Conservation (phyloP, 2,113 vertebrate genomes). For the Campylomormyrus tamandua region DNA sequence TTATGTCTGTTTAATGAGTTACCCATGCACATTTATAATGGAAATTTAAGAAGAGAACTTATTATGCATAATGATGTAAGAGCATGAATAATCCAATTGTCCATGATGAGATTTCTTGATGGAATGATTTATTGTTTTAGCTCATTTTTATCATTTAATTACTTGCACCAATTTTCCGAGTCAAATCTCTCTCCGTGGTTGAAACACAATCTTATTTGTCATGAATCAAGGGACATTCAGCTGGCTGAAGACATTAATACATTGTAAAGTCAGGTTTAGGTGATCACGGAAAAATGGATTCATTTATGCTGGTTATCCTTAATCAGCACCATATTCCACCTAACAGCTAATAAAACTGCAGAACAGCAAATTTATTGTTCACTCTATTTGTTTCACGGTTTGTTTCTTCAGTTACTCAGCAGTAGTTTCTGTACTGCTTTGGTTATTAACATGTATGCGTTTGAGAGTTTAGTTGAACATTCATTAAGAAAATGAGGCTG, state of each 20-base stretch:
- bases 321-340: not conserved
- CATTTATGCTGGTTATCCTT: not conserved
- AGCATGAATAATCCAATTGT: conserved; percentile 56
- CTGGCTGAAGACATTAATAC: conserved; percentile 38
- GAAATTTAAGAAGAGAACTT: conserved; percentile 56
- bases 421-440: not conserved
- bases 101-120: conserved; percentile 59
- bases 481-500: not conserved
- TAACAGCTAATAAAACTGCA: not conserved
- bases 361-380: not conserved
- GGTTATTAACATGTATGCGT: not conserved
- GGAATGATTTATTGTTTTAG: conserved; percentile 50
- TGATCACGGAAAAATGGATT: conserved; percentile 35
- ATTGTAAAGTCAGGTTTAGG: conserved; percentile 33
- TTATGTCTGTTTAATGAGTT: conserved; percentile 46
- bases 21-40: conserved; percentile 33
- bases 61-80: conserved; percentile 45
- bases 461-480: not conserved
- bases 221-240: conserved; percentile 55
- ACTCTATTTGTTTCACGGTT: not conserved
- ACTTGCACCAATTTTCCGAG: conserved; percentile 54
- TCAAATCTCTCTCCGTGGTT: conserved; percentile 42
- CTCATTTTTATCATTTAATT: conserved; percentile 60
- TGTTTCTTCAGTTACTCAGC: not conserved
- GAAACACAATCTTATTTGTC: conserved; percentile 56